Base-by-base conservation (phyloP, 2,113 vertebrate genomes). In the western clawed frog (Xenopus tropicalis) region DNA sequence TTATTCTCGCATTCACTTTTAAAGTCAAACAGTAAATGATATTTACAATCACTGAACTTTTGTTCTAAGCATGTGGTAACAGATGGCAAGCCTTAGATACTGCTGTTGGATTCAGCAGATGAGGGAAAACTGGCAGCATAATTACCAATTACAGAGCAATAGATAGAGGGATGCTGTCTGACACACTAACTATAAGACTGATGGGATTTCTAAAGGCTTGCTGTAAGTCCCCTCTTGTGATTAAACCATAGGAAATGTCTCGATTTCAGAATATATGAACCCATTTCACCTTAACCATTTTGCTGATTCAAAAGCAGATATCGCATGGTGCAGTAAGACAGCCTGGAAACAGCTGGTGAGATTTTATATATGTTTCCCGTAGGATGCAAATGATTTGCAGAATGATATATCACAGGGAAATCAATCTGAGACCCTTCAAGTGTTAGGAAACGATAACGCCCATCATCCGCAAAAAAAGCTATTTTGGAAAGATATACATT, bases 11-110 rank as follows among this genome's bases (percentile, higher is more conserved):
- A 16, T 72, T 56, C 25, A 12, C 16, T 56, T 68, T 56, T 54
- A 54, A 19, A 68, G 64, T 61, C 72, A 68, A 74, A 74, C 72
- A 74, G 65, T 74, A 74, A 68, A 74, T 74, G 65, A 65, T 74
- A 74, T 74, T 69, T 76, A 76, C 73, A 76, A 76, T 69, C 24
- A 56, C 52, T 54, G 66, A 76, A 69, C 57, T 69, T 61, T 76
- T 76, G 66, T 76, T 76, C 66, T 69, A 63, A 63, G 66, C 21
- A 56, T 63, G 57, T 63, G 59, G 73, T 42, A 76, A 42, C 73
- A 76, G 73, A 76, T 76, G 73, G 73, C 68, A 57, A 76, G 58
- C 58, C 44, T 69, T 62, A 61, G 20, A 76, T 76, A 56, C 66
- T 69, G 73, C 73, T 76, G 73, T 63, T 76, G 54, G 44, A 69